These are phyloP conservation scores for Halocynthia roretzi DNA, from an alignment of 23 tunicate genomes.

Conservation along the genomic window DNA sequence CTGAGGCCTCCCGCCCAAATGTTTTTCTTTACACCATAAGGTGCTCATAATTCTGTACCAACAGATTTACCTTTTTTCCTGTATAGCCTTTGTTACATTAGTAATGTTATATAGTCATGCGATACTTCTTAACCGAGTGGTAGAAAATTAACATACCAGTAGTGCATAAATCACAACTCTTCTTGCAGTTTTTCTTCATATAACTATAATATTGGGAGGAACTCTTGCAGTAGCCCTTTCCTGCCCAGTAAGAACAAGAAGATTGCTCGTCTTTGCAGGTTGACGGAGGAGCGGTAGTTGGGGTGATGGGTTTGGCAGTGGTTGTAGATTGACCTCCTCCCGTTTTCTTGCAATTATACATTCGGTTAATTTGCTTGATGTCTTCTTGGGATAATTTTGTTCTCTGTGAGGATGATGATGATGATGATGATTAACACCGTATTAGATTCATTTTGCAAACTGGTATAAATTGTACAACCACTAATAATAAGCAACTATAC, in stretches of 20 bases:
- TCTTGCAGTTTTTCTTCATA: constrained; percentile 39
- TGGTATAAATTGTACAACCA: no score
- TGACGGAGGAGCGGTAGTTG: neutral
- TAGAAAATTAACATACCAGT: no score
- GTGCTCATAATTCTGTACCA: no score
- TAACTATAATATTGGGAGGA: constrained; percentile 21
- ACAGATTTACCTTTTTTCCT: no score
- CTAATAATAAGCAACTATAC: no score
- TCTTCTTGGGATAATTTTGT: constrained; percentile 31
- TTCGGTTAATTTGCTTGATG: constrained; percentile 34
- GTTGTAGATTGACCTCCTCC: constrained; percentile 19
- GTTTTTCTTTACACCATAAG: no score
- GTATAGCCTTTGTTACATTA: no score
- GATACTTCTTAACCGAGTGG: no score
- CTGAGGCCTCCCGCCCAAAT: no score
- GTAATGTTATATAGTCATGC: no score
- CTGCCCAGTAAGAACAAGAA: constrained; percentile 28
- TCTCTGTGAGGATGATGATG: constrained; percentile 4
- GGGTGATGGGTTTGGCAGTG: constrained; percentile 6
- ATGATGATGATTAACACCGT: no score
- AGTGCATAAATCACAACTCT: neutral
- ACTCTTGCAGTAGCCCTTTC: constrained; percentile 32
- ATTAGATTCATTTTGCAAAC: no score
- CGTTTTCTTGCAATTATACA: constrained; percentile 39
- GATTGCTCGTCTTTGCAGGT: constrained; percentile 2